Evolutionary conservation across 2,888 invertebrate species (phyloP).

Genomic region (Polydrusus pterygomalis): DNA sequence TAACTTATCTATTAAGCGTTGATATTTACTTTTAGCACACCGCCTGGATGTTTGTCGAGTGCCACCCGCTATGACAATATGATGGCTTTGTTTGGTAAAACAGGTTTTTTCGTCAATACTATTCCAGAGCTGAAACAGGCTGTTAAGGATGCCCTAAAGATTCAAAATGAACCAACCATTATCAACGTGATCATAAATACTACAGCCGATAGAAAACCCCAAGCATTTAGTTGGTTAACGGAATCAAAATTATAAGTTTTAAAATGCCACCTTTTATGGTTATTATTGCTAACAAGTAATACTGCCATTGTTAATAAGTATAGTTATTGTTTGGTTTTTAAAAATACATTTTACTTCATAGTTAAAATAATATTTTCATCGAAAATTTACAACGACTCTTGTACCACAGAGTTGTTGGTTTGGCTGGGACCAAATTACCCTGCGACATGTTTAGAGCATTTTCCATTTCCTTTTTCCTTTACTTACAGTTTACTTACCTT

Average conservation of each 20-base stretch:
- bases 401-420: too few relatives aligned
- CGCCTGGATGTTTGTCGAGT: slow-evolving; percentile 87
- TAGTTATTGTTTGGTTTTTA: too few relatives aligned
- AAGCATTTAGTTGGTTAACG: slow-evolving; percentile 93
- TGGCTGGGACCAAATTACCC: too few relatives aligned
- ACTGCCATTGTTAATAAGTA: too few relatives aligned
- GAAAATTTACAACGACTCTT: too few relatives aligned
- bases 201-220: slow-evolving; percentile 91
- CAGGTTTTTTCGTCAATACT: slow-evolving; percentile 87
- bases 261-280: not conserved
- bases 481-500: too few relatives aligned
- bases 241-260: slow-evolving; percentile 87
- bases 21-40: slow-evolving; percentile 77
- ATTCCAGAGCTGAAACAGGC: slow-evolving; percentile 85
- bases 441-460: too few relatives aligned
- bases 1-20: too few relatives aligned
- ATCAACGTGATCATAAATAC: slow-evolving; percentile 95
- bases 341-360: too few relatives aligned
- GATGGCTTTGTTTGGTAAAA: slow-evolving; percentile 89
- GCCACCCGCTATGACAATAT: slow-evolving; percentile 92
- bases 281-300: not conserved
- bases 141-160: slow-evolving; percentile 79
- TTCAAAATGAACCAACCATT: slow-evolving; percentile 86
- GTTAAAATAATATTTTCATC: not conserved
- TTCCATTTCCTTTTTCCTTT: too few relatives aligned